A percentile compares a stretch with the other conserved stretches of the same genome.
Evolutionary conservation across 2,113 vertebrate species (phyloP).

Genomic region (Colistium nudipinnis): DNA sequence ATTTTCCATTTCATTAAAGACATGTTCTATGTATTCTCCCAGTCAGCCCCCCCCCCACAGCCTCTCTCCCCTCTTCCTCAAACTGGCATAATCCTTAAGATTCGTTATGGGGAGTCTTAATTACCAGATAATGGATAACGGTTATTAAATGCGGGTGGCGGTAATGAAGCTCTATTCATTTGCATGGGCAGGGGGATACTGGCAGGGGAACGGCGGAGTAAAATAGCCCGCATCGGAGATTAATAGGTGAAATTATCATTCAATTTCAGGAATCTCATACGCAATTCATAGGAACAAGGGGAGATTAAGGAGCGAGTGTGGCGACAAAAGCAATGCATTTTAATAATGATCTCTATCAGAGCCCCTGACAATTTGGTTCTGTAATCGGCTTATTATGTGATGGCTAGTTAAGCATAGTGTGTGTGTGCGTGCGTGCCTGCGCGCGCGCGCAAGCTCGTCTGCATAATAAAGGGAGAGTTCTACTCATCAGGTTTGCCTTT

Average conservation of each 20-base stretch:
- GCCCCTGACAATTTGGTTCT: slow-evolving; percentile 78
- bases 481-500: slow-evolving; percentile 33
- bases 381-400: slow-evolving; percentile 92
- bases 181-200: slow-evolving; percentile 78
- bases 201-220: slow-evolving; percentile 88
- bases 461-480: background rate
- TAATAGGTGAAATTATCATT: slow-evolving; percentile 99
- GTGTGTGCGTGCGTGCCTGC: slow-evolving; percentile 38
- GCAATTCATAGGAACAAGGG: slow-evolving; percentile 95
- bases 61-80: slow-evolving; percentile 63
- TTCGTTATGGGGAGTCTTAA: slow-evolving; percentile 99
- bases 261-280: slow-evolving; percentile 99
- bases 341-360: slow-evolving; percentile 85
- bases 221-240: slow-evolving; percentile 97
- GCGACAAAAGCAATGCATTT: slow-evolving; percentile 91
- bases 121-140: slow-evolving; percentile 99
- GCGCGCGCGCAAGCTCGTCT: slow-evolving; percentile 19
- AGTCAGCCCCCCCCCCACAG: slow-evolving; percentile 38
- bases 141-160: slow-evolving; percentile 97
- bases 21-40: slow-evolving; percentile 94
- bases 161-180: slow-evolving; percentile 99
- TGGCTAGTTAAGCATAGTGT: slow-evolving; percentile 87
- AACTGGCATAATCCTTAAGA: slow-evolving; percentile 93
- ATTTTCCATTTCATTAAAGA: slow-evolving; percentile 99
- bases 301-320: slow-evolving; percentile 93